Percentiles rank a stretch among this genome's conserved stretches.
These are phyloP conservation scores for Gymnodraco acuticeps DNA, from an alignment of 2,797 vertebrate species.

Conservation along the genomic window DNA sequence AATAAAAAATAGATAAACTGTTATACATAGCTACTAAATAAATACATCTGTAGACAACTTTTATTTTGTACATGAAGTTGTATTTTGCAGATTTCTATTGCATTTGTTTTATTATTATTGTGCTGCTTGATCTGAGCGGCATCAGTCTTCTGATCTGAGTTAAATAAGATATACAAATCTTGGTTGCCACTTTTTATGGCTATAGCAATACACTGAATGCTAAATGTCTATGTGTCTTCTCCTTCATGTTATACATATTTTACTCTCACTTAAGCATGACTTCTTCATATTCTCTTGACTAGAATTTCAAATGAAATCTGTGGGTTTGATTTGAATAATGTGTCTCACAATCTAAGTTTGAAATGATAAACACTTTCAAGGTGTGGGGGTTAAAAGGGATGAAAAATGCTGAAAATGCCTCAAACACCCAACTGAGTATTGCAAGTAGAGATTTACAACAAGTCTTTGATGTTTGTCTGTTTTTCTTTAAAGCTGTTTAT, in stretches of 20 bases:
- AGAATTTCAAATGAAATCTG: slow-evolving; percentile 6
- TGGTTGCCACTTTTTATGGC: background rate
- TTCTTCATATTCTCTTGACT: background rate
- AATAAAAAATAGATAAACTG: background rate
- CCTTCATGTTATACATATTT: no score
- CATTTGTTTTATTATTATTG: background rate
- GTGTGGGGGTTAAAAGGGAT: background rate
- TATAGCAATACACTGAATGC: background rate
- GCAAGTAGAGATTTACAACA: background rate
- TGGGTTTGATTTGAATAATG: background rate
- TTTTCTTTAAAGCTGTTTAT: slow-evolving; percentile 89
- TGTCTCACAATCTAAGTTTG: background rate
- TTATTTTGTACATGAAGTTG: background rate
- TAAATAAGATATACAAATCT: background rate
- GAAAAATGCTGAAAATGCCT: slow-evolving; percentile 5
- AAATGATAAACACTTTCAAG: background rate
- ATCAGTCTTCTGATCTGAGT: background rate
- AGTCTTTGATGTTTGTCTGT: background rate
- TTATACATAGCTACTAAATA: background rate
- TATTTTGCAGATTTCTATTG: background rate
- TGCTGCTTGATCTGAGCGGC: background rate
- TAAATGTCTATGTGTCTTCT: no score
- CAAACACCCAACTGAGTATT: background rate
- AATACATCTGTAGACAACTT: background rate
- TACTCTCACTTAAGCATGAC: background rate